Percentiles rank a stretch among this genome's conserved stretches.
phyloP scores from a whole-genome alignment of 2,113 vertebrate species.

The Scortum barcoo region DNA sequence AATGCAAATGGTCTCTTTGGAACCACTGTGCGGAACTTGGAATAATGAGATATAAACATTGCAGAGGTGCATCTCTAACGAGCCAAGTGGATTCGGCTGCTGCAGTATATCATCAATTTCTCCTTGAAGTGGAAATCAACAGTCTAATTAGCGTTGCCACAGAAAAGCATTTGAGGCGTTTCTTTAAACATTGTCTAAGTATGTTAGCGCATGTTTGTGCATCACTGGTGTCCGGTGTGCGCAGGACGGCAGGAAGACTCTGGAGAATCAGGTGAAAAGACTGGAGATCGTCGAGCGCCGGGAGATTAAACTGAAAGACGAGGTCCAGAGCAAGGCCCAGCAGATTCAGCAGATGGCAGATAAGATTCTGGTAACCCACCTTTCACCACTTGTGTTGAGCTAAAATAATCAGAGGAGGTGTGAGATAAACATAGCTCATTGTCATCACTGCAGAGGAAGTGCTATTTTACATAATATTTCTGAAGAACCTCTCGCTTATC shows the following conservation, averaged over 20 bases:
- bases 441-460: conserved; percentile 42
- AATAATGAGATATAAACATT: conserved; percentile 48
- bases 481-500: neutral
- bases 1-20: conserved; percentile 37
- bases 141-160: conserved; percentile 14
- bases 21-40: conserved; percentile 16
- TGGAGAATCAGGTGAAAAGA: conserved; percentile 98
- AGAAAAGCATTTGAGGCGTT: neutral
- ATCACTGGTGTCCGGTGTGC: conserved; percentile 19
- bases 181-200: neutral
- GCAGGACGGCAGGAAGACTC: conserved; percentile 96
- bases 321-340: conserved; percentile 97
- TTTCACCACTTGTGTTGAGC: conserved; percentile 35
- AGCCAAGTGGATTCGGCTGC: conserved; percentile 21
- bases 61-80: conserved; percentile 37
- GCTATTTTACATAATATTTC: conserved; percentile 27
- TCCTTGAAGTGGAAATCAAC: conserved; percentile 24
- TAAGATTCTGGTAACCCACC: conserved; percentile 93
- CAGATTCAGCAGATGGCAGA: conserved; percentile 99
- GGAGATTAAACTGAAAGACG: conserved; percentile 97
- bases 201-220: neutral
- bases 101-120: neutral
- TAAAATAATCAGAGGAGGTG: conserved; percentile 58
- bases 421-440: conserved; percentile 53
- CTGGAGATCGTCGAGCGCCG: conserved; percentile 97